Evolutionary conservation across 2,888 invertebrate species (phyloP).

Genomic region (Calameuta pallipes): DNA sequence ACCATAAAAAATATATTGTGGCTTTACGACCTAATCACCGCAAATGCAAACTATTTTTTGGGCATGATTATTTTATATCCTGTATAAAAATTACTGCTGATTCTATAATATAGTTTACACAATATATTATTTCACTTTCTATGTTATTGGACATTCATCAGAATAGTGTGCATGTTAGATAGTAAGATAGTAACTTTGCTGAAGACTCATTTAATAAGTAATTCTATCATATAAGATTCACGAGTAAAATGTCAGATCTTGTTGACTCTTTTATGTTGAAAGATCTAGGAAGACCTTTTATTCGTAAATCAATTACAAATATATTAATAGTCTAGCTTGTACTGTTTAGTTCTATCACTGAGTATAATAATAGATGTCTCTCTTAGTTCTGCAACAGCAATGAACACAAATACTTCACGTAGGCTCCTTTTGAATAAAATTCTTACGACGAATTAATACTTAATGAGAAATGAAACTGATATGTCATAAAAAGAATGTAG

Average conservation of each 20-base stretch:
- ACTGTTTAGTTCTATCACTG: constrained; percentile 16
- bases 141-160: not conserved
- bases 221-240: not conserved
- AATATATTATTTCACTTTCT: not conserved
- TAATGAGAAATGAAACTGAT: not conserved
- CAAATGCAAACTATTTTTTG: not conserved
- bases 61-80: no score
- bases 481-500: no score
- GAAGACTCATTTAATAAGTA: not conserved
- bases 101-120: not conserved
- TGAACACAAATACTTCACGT: not conserved
- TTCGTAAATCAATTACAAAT: constrained; percentile 20
- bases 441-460: not conserved
- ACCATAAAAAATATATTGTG: not conserved
- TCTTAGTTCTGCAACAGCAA: not conserved
- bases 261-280: not conserved
- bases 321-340: constrained; percentile 33
- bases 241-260: not conserved
- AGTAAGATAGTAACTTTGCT: not conserved
- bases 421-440: not conserved
- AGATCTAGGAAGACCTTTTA: not conserved
- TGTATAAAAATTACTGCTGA: not conserved
- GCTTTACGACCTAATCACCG: not conserved
- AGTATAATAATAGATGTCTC: constrained; percentile 1
- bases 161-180: not conserved